Conservation (phyloP, 1,140 invertebrate genomes). For the Chrysopa pallens region DNA sequence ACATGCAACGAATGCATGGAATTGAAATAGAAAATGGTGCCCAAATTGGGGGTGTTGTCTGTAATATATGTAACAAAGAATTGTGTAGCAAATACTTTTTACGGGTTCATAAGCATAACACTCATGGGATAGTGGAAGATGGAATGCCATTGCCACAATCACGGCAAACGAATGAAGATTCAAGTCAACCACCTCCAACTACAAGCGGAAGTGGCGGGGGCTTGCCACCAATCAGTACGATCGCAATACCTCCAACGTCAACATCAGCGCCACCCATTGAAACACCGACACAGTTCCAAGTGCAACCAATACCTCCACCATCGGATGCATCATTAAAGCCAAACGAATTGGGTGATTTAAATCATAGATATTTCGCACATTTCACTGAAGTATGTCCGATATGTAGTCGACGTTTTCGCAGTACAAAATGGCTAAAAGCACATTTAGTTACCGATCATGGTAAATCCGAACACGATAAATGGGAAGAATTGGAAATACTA, state of each 20-base stretch:
- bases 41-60: conserved; percentile 80
- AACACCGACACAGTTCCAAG: conserved; percentile 11
- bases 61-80: conserved; percentile 95
- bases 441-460: conserved; percentile 79
- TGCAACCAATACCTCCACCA: conserved; percentile 10
- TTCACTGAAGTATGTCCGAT: conserved; percentile 69
- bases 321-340: conserved; percentile 23
- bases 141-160: conserved; percentile 27
- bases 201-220: background rate
- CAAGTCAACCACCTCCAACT: conserved; percentile 10
- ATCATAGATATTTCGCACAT: conserved; percentile 44
- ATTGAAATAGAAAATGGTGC: conserved; percentile 87
- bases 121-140: conserved; percentile 81
- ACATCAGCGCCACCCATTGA: conserved; percentile 24
- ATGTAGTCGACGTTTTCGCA: conserved; percentile 74
- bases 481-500: conserved; percentile 37
- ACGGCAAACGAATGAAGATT: conserved; percentile 29
- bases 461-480: conserved; percentile 48
- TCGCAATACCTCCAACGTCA: conserved; percentile 4
- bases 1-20: conserved; percentile 99
- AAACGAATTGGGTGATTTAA: conserved; percentile 30
- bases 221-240: conserved; percentile 17
- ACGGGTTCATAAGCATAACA: conserved; percentile 93
- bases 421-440: conserved; percentile 74
- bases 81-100: conserved; percentile 95